Percentiles rank a stretch among this genome's conserved stretches.
These are phyloP conservation scores for Cirrhinus mrigala DNA, from an alignment of 2,797 vertebrate species.

Conservation along the genomic window DNA sequence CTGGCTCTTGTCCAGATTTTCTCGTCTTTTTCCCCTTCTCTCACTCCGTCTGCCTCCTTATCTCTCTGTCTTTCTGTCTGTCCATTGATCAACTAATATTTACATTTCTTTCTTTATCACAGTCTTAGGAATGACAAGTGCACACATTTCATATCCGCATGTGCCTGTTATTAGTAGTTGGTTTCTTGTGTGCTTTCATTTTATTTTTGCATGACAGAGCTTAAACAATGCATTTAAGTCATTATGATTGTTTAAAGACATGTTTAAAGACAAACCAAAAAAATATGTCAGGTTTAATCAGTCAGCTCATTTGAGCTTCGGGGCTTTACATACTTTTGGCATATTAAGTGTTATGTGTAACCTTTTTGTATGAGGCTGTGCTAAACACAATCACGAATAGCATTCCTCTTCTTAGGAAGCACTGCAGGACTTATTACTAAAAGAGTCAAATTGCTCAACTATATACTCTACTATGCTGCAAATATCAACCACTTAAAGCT, in stretches of 20 bases:
- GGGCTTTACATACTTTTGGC: slow-evolving; percentile 23
- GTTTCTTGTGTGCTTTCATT: slow-evolving; percentile 23
- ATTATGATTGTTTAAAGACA: slow-evolving; percentile 26
- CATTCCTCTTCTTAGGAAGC: neutral
- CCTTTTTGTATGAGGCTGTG: neutral
- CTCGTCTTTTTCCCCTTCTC: neutral
- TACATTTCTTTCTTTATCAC: slow-evolving; percentile 1
- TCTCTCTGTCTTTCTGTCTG: neutral
- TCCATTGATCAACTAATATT: slow-evolving; percentile 11
- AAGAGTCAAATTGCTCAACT: neutral
- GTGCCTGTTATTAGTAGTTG: neutral
- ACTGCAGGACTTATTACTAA: neutral
- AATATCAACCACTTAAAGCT: neutral
- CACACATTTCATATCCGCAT: neutral
- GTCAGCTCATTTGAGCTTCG: slow-evolving; percentile 19
- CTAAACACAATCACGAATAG: neutral
- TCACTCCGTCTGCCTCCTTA: neutral
- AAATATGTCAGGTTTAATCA: slow-evolving; percentile 49
- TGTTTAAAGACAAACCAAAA: slow-evolving; percentile 7
- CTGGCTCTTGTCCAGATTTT: slow-evolving; percentile 44
- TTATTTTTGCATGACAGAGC: neutral
- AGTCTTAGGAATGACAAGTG: neutral
- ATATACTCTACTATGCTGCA: neutral
- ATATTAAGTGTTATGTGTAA: slow-evolving; percentile 29
- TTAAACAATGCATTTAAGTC: slow-evolving; percentile 34